Evolutionary conservation across 1,140 invertebrate genomes (phyloP), one percentile per base, ranked within the genome.

Genomic region (Euwallacea fornicatus): DNA sequence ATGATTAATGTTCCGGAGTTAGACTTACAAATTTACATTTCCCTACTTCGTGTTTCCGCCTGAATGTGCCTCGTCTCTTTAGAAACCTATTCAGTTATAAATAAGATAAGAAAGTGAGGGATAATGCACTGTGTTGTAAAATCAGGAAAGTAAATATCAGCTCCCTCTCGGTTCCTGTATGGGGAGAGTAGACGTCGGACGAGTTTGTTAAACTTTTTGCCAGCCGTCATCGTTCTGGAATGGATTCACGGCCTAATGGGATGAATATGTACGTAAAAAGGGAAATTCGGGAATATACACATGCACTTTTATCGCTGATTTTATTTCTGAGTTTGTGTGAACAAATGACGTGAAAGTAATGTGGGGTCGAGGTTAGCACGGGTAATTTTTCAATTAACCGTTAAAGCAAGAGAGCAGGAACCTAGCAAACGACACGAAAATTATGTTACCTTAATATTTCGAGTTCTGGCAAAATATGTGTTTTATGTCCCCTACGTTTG

Each of bases 31-130:
- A 61, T 69, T 69, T 61, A 60, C 58, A 69, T 69, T 69, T 60
- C 66, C 59, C 59, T 69, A 50, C 66, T 69, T 55, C 58, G 66
- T 69, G 56, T 69, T 69, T 61, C 56, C 56, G 66, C 66, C 61
- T 61, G 15, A 62, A 69, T 69, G 66, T 69, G 66, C 68, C 68
- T 44, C 53, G 53, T 64, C 53, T 64, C 68, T 63, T 70, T 70
- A 70, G 68, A 70, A 70, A 70, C 21, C 60, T 64, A 70, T 64
- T 70, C 68, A 56, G 60, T 70, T 70, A 70, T 70, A 70, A 70
- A 70, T 70, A 70, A 70, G 68, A 70, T 70, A 70, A 70, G 68
- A 70, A 64, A 62, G 53, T 63, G 54, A 64, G 47, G 60, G 68
- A 70, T 70, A 70, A 70, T 70, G 68, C 68, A 70, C 8, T 64